Conservation (phyloP, 2,113 vertebrate species). For the Harpagus bidentatus region DNA sequence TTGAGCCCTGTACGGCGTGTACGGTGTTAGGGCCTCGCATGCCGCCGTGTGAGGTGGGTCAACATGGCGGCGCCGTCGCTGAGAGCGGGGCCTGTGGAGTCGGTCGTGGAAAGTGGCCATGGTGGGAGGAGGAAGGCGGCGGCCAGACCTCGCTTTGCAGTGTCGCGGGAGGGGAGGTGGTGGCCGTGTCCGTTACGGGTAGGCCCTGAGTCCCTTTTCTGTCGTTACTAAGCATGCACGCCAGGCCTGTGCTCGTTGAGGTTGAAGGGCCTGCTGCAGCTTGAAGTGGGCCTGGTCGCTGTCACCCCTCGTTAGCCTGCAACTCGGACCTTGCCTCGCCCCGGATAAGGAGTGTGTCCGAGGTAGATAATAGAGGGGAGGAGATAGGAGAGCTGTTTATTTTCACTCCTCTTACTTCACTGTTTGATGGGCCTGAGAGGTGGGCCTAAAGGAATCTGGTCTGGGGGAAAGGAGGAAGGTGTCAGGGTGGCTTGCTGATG, state of each 20-base stretch:
- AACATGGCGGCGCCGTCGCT: conserved; percentile 30
- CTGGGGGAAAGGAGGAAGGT: background rate
- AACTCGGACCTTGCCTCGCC: background rate
- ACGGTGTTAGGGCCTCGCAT: background rate
- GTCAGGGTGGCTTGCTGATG: background rate
- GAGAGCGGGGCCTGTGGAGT: background rate
- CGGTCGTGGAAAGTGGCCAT: background rate
- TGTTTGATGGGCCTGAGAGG: background rate
- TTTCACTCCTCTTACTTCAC: background rate
- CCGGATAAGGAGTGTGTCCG: background rate
- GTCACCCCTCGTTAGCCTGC: background rate
- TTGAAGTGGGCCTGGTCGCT: background rate
- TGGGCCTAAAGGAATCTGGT: background rate
- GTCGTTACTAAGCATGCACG: background rate
- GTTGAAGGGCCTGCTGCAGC: background rate
- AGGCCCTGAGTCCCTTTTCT: background rate
- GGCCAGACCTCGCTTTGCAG: conserved; percentile 37
- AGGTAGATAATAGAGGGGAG: background rate
- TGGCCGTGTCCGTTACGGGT: background rate
- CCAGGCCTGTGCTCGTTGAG: background rate
- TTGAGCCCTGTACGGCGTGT: background rate
- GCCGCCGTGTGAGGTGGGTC: conserved; percentile 6
- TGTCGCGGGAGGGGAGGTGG: conserved; percentile 25
- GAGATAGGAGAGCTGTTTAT: background rate
- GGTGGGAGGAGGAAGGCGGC: background rate